phyloP scores from a whole-genome alignment of 2,113 vertebrate genomes.

The Prionailurus viverrinus region DNA sequence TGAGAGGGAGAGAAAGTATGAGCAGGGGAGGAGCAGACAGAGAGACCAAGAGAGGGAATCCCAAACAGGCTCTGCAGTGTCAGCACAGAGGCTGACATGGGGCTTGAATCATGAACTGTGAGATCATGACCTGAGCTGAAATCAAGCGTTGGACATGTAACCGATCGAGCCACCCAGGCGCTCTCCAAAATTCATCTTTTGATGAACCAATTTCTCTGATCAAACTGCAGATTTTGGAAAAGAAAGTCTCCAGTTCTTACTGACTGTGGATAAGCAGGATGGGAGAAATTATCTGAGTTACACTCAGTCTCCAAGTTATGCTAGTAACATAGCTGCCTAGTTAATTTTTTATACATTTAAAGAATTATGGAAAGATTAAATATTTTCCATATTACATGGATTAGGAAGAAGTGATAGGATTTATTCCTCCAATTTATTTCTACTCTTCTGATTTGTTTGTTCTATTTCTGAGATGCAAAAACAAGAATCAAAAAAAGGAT shows the following conservation, averaged over 20 bases:
- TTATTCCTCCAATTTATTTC: background rate
- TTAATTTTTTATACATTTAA: background rate
- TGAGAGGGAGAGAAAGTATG: too few relatives aligned
- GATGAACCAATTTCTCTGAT: background rate
- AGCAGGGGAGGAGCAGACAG: too few relatives aligned
- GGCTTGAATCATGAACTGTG: too few relatives aligned
- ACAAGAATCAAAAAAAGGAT: background rate
- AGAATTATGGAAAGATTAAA: background rate
- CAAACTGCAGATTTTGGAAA: background rate
- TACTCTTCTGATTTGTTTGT: background rate
- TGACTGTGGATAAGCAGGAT: background rate
- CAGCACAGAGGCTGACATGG: too few relatives aligned
- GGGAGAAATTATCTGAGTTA: background rate
- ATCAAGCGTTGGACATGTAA: too few relatives aligned
- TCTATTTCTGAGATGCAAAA: background rate
- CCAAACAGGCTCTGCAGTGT: too few relatives aligned
- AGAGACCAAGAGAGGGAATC: too few relatives aligned
- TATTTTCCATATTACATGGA: background rate
- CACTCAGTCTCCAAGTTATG: background rate
- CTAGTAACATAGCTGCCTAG: background rate
- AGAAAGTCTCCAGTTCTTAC: background rate
- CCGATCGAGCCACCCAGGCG: too few relatives aligned
- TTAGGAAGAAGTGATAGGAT: background rate
- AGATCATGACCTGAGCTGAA: too few relatives aligned
- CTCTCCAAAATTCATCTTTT: background rate